These are phyloP conservation scores for Camarhynchus parvulus DNA, from an alignment of 2,113 vertebrate species.

Conservation along the genomic window DNA sequence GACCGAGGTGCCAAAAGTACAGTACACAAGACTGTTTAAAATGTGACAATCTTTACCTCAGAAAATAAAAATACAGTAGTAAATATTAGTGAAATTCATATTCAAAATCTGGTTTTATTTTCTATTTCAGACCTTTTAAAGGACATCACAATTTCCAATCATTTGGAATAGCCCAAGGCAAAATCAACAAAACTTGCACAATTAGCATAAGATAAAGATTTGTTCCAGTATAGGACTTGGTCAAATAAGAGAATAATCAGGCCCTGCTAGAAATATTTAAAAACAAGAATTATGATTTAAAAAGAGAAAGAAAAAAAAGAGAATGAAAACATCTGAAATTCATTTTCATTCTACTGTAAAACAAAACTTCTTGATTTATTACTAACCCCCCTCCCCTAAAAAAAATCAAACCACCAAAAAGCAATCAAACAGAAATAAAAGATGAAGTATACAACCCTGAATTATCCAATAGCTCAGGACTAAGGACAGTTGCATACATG, in stretches of 20 bases:
- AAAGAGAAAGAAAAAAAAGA: rapidly evolving
- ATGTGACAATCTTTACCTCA: not conserved
- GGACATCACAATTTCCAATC: not conserved
- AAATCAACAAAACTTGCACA: not conserved
- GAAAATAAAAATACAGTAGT: not conserved
- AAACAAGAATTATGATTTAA: not conserved
- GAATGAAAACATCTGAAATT: not conserved
- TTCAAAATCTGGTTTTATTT: not conserved
- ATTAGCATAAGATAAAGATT: not conserved
- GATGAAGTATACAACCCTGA: not conserved
- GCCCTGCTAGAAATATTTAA: not conserved
- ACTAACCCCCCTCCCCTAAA: rapidly evolving
- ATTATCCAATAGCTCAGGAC: not conserved
- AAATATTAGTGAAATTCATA: not conserved
- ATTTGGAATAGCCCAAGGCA: not conserved
- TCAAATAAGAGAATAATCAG: not conserved
- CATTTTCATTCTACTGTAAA: not conserved
- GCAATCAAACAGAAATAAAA: not conserved
- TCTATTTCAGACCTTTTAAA: not conserved
- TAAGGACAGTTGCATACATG: not conserved
- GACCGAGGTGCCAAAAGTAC: not conserved
- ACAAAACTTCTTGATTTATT: not conserved
- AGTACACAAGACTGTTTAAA: not conserved
- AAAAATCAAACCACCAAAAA: not conserved
- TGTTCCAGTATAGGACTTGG: not conserved